Percentiles rank a stretch among this genome's conserved stretches.
These are phyloP conservation scores for rabbit (Oryctolagus cuniculus) DNA, from an alignment of 2,113 vertebrate species.

Conservation along the genomic window mOryCun1.1 NC_091432.1:155244001-155244500, in stretches of 20 bases:
- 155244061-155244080: too few species aligned
- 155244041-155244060: too few species aligned
- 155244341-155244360: slow-evolving; percentile 91
- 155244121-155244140: slow-evolving; percentile 49
- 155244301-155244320: slow-evolving; percentile 70
- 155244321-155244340: slow-evolving; percentile 83
- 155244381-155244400: slow-evolving; percentile 99
- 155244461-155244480: slow-evolving; percentile 96
- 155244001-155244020: too few species aligned
- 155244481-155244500: slow-evolving; percentile 94
- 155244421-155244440: slow-evolving; percentile 94
- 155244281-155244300: slow-evolving; percentile 1
- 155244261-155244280: slow-evolving; percentile 28
- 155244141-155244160: slow-evolving; percentile 54
- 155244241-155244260: slow-evolving; percentile 21
- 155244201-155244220: slow-evolving; percentile 54
- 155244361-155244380: slow-evolving; percentile 99
- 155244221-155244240: slow-evolving; percentile 53
- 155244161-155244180: slow-evolving; percentile 15
- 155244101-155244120: slow-evolving; percentile 60
- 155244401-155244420: slow-evolving; percentile 99
- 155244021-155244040: too few species aligned
- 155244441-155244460: slow-evolving; percentile 97
- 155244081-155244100: too few species aligned
- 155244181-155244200: slow-evolving; percentile 57